Evolutionary conservation across 2,888 invertebrate species (phyloP).

Genomic region (Parascotia fuliginaria): DNA sequence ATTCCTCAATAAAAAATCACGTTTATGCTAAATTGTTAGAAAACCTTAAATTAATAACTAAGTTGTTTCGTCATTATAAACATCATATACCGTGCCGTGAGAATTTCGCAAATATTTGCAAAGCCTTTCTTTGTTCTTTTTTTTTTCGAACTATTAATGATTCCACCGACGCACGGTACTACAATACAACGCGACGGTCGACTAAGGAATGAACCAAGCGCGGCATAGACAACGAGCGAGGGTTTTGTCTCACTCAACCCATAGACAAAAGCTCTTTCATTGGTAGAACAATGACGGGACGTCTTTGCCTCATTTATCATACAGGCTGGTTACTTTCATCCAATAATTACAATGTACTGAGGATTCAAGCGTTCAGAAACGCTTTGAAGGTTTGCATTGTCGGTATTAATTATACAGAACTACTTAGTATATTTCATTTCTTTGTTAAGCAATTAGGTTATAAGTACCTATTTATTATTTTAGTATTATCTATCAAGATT

Average conservation of each 20-base stretch:
- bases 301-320: constrained; percentile 84
- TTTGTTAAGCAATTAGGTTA: constrained; percentile 56
- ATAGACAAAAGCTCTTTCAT: constrained; percentile 84
- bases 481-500: constrained; percentile 9
- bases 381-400: constrained; percentile 58
- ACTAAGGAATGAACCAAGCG: constrained; percentile 75
- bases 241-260: constrained; percentile 75
- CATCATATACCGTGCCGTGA: constrained; percentile 48
- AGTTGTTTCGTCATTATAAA: constrained; percentile 28
- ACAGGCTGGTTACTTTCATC: constrained; percentile 83
- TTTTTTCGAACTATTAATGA: constrained; percentile 69
- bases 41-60: constrained; percentile 21
- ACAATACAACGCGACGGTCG: constrained; percentile 70
- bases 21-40: constrained; percentile 30
- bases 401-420: constrained; percentile 71
- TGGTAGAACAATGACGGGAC: constrained; percentile 73
- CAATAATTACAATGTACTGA: constrained; percentile 80
- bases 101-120: constrained; percentile 76
- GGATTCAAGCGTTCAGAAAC: constrained; percentile 60
- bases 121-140: constrained; percentile 58
- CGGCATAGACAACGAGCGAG: constrained; percentile 76
- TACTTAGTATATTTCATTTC: constrained; percentile 59
- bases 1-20: constrained; percentile 35
- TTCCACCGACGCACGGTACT: constrained; percentile 66
- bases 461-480: constrained; percentile 39